A percentile compares a stretch with the other conserved stretches of the same genome.
These are phyloP conservation scores for Contarinia nasturtii DNA, from an alignment of 1,140 invertebrate genomes.

Conservation along the genomic window DNA sequence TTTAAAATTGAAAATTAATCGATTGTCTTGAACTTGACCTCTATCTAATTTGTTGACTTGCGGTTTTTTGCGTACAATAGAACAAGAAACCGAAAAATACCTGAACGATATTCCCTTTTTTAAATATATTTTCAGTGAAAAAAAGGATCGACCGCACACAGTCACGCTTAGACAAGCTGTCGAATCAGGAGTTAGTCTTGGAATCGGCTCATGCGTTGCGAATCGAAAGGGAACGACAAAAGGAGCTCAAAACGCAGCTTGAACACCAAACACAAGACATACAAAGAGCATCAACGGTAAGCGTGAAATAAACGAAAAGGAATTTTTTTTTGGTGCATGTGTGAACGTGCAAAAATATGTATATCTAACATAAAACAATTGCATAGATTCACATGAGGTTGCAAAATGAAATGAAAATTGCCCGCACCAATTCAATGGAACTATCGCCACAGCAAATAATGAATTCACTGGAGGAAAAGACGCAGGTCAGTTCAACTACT, in stretches of 20 bases:
- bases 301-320: not conserved
- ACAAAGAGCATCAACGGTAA: not conserved
- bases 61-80: too few species aligned
- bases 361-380: not conserved
- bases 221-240: constrained; percentile 49
- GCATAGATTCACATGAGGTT: constrained; percentile 4
- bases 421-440: constrained; percentile 11
- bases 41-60: constrained; percentile 2
- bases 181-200: constrained; percentile 25
- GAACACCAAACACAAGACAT: constrained; percentile 24
- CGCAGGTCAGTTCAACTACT: constrained; percentile 28
- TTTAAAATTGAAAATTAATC: too few species aligned
- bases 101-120: not conserved
- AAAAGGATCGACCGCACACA: constrained; percentile 46
- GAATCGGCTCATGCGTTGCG: constrained; percentile 46
- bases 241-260: constrained; percentile 44
- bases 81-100: not conserved
- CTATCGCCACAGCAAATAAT: constrained; percentile 13
- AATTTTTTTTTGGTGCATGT: not conserved
- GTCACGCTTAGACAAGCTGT: constrained; percentile 14
- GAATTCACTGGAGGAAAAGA: constrained; percentile 35
- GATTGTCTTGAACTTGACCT: constrained; percentile 3
- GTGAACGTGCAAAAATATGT: too few species aligned
- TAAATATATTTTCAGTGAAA: constrained; percentile 29
- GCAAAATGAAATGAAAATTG: constrained; percentile 20